These are phyloP conservation scores for Engystomops pustulosus DNA, from an alignment of 2,113 vertebrate species.

Conservation along the genomic window DNA sequence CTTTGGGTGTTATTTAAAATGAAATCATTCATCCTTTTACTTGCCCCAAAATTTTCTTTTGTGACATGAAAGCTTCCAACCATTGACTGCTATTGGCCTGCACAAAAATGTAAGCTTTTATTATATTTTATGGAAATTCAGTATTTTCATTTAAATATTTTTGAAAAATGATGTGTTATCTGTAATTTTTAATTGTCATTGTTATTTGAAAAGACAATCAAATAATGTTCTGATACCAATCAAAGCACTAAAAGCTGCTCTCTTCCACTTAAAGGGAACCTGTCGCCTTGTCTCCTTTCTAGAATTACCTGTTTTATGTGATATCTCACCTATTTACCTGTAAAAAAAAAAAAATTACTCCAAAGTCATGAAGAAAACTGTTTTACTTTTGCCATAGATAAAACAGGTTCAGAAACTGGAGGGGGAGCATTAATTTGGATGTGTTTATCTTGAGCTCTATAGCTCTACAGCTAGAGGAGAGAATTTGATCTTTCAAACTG, in stretches of 20 bases:
- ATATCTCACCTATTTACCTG: too few species aligned
- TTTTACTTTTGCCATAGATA: too few species aligned
- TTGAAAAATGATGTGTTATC: background rate
- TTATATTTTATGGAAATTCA: conserved; percentile 14
- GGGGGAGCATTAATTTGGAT: too few species aligned
- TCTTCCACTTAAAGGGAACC: background rate
- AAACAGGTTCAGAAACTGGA: too few species aligned
- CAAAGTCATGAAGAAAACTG: too few species aligned
- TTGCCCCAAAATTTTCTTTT: conserved; percentile 50
- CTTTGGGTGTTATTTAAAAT: conserved; percentile 61
- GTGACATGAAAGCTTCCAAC: conserved; percentile 59
- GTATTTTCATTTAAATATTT: background rate
- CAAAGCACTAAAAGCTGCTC: background rate
- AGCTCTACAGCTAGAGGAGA: too few species aligned
- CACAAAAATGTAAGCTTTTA: background rate
- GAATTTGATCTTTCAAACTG: too few species aligned
- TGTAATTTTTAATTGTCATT: background rate
- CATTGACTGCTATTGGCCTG: background rate
- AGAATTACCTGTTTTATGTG: too few species aligned
- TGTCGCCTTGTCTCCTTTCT: too few species aligned
- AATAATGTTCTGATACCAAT: background rate
- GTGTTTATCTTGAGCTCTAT: too few species aligned
- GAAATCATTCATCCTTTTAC: conserved; percentile 58
- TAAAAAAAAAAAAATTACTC: too few species aligned
- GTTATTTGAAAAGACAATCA: background rate